phyloP scores from a whole-genome alignment of 2,113 vertebrate genomes.

The Drymodes brunneopygia region DNA sequence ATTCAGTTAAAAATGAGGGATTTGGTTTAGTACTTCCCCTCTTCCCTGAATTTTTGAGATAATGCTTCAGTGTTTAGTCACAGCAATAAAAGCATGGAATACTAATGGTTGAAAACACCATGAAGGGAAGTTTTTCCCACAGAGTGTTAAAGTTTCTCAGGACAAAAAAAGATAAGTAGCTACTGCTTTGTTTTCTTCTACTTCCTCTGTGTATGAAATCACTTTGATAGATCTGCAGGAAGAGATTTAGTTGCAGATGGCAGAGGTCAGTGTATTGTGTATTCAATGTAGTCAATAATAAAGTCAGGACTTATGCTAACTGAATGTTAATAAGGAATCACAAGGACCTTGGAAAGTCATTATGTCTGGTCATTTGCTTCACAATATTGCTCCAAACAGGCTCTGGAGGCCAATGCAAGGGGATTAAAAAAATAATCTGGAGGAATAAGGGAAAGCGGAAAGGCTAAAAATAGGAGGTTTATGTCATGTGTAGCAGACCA shows the following conservation, averaged over 20 bases:
- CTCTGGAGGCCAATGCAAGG: constrained; percentile 73
- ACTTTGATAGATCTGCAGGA: constrained; percentile 89
- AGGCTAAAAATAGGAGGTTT: constrained; percentile 15
- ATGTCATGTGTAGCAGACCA: neutral
- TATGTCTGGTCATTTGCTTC: constrained; percentile 84
- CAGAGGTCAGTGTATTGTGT: constrained; percentile 99
- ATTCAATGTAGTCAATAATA: constrained; percentile 99
- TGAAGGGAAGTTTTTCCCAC: neutral
- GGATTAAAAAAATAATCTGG: constrained; percentile 63
- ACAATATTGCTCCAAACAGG: constrained; percentile 73
- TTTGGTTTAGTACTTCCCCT: neutral
- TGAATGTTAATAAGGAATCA: constrained; percentile 96
- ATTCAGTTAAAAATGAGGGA: neutral
- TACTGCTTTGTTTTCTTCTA: constrained; percentile 61
- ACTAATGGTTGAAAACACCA: neutral
- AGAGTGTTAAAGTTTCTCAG: constrained; percentile 54
- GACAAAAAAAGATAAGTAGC: constrained; percentile 55
- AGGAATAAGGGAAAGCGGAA: constrained; percentile 51
- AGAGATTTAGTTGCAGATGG: constrained; percentile 97
- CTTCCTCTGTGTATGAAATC: constrained; percentile 86
- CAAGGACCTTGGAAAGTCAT: constrained; percentile 99
- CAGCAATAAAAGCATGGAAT: neutral
- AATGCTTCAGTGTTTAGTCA: neutral
- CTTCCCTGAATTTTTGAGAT: neutral
- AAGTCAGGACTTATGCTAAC: constrained; percentile 96